phyloP scores from a whole-genome alignment of 1,140 invertebrate species.

The Drosophila kikkawai region DNA sequence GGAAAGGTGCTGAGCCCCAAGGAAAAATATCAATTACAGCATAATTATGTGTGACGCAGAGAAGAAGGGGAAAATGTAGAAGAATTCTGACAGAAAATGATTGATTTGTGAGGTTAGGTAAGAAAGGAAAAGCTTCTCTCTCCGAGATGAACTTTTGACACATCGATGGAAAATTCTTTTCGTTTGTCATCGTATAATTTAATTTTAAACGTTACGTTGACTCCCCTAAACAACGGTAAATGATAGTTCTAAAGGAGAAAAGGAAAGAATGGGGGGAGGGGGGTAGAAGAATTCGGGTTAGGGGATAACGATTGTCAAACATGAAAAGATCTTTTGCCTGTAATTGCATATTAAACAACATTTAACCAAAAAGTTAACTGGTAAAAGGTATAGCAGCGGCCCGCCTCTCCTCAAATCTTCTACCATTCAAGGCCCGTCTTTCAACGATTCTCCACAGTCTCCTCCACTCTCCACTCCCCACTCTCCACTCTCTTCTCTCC shows the following conservation, averaged over 20 bases:
- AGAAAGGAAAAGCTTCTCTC: constrained; percentile 40
- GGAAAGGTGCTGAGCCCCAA: constrained; percentile 19
- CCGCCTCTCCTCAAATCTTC: constrained; percentile 11
- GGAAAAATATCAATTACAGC: constrained; percentile 80
- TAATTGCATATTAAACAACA: constrained; percentile 83
- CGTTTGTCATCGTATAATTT: constrained; percentile 81
- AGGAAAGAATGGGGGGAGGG: not conserved
- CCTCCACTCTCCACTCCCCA: not conserved
- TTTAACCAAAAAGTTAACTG: constrained; percentile 70
- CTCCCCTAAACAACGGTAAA: constrained; percentile 63
- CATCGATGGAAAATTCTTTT: constrained; percentile 66
- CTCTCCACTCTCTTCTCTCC: not conserved
- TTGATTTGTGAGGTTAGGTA: constrained; percentile 69
- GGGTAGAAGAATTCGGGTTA: too few relatives aligned
- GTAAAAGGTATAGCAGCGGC: constrained; percentile 45
- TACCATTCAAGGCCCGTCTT: constrained; percentile 7
- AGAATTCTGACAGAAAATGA: constrained; percentile 72
- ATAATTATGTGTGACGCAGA: constrained; percentile 80
- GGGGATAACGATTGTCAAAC: constrained; percentile 38
- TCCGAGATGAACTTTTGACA: constrained; percentile 52
- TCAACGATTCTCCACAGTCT: constrained; percentile 27
- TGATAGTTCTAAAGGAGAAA: constrained; percentile 8
- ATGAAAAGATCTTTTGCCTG: constrained; percentile 61
- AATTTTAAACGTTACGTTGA: constrained; percentile 66
- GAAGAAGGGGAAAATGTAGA: not conserved